Conservation (phyloP, 1,140 invertebrate species). For the Centruroides vittatus region DNA sequence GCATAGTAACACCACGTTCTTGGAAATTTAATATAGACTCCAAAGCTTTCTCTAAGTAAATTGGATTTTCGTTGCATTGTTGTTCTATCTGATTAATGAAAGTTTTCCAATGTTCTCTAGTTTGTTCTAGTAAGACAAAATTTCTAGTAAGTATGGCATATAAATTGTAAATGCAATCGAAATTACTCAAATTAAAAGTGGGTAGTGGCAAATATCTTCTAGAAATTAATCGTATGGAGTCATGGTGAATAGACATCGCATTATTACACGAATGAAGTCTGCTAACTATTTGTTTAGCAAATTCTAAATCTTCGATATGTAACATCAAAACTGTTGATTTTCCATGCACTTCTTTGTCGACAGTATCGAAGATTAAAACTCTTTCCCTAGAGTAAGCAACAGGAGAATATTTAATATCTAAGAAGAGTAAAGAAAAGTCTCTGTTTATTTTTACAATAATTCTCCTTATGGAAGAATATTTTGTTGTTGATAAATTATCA, state of each 20-base stretch:
- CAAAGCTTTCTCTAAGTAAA: conserved; percentile 5
- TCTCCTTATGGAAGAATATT: conserved; percentile 4
- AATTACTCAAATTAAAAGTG: background rate
- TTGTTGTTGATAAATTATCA: background rate
- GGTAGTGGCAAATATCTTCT: background rate
- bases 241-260: background rate
- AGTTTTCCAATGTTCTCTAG: too few species aligned
- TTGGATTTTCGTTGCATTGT: background rate
- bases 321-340: too few species aligned
- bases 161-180: background rate
- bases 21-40: background rate
- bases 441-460: conserved; percentile 4
- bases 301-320: background rate
- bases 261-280: conserved; percentile 1
- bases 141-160: conserved; percentile 6
- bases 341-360: background rate
- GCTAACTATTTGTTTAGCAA: conserved; percentile 2
- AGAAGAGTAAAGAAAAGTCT: background rate
- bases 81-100: background rate
- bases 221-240: background rate
- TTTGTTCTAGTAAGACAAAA: background rate
- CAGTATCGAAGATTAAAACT: background rate
- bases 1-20: conserved; percentile 2
- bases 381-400: too few species aligned
- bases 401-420: too few species aligned